Evolutionary conservation across 2,888 invertebrate species (phyloP).

Genomic region (Zele albiditarsus): DNA sequence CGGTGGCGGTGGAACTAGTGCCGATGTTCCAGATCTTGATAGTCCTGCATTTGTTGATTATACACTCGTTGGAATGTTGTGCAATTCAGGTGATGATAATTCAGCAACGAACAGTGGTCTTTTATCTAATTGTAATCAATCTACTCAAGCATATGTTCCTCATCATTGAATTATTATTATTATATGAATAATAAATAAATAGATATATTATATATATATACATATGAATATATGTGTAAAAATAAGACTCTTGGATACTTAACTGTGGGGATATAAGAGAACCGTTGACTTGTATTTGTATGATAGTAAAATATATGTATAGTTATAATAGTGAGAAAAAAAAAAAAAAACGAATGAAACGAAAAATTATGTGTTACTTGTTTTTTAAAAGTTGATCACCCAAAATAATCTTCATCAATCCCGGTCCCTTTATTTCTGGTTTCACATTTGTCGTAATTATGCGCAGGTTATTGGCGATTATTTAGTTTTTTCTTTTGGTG

Average conservation of each 20-base stretch:
- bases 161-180: constrained; percentile 61
- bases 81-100: constrained; percentile 63
- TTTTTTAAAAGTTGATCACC: too few relatives aligned
- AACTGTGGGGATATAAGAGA: not conserved
- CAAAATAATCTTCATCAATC: too few relatives aligned
- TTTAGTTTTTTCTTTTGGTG: too few relatives aligned
- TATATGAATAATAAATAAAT: constrained; percentile 44
- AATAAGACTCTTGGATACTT: constrained; percentile 40
- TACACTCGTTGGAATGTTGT: constrained; percentile 70
- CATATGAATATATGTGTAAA: constrained; percentile 37
- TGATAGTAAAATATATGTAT: not conserved
- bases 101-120: constrained; percentile 46
- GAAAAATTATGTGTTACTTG: not conserved
- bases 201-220: constrained; percentile 66
- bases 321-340: not conserved
- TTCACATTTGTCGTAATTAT: too few relatives aligned
- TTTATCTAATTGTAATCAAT: constrained; percentile 56
- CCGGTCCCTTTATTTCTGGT: too few relatives aligned
- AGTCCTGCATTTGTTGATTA: constrained; percentile 69
- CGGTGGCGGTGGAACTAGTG: constrained; percentile 39
- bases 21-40: constrained; percentile 62
- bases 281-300: constrained; percentile 5
- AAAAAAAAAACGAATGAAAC: not conserved
- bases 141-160: constrained; percentile 65
- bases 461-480: too few relatives aligned